Percentiles rank a stretch among this genome's conserved stretches.
Conservation (phyloP, 1,140 invertebrate genomes). For the Euura saliciscinereae region DNA sequence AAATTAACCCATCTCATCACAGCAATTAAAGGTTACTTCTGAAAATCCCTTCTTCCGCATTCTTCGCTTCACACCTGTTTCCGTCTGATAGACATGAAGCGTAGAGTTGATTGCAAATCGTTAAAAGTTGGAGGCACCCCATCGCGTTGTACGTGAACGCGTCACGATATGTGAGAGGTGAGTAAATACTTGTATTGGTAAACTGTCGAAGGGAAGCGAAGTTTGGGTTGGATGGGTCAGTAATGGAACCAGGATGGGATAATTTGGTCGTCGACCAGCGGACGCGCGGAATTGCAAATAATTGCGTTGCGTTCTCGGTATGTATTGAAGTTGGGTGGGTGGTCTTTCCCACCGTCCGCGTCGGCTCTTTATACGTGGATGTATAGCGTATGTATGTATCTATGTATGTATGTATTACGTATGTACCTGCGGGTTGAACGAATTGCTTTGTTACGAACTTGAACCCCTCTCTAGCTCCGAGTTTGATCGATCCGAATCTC, state of each 20-base stretch:
- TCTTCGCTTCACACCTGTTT: no score
- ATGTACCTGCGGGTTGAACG: background rate
- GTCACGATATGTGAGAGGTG: background rate
- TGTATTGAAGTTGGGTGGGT: constrained; percentile 37
- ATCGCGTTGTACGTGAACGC: no score
- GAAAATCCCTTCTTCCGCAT: no score
- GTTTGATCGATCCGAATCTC: constrained; percentile 5
- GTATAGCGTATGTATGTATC: no score
- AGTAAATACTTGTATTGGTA: background rate
- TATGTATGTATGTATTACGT: no score
- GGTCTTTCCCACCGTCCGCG: background rate
- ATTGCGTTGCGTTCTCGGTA: constrained; percentile 61
- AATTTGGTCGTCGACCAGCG: constrained; percentile 48
- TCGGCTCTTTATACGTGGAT: no score
- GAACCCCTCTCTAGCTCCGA: background rate
- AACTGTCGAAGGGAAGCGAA: background rate
- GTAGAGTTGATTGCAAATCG: no score
- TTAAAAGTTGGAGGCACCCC: no score
- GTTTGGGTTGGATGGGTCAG: constrained; percentile 29
- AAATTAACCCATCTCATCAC: no score
- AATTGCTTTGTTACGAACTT: background rate
- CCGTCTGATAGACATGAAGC: no score
- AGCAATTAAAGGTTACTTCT: no score
- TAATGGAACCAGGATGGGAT: constrained; percentile 57
- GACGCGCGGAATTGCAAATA: constrained; percentile 60